Conservation (phyloP, 1,140 invertebrate genomes). For the Archivesica marissinica region DNA sequence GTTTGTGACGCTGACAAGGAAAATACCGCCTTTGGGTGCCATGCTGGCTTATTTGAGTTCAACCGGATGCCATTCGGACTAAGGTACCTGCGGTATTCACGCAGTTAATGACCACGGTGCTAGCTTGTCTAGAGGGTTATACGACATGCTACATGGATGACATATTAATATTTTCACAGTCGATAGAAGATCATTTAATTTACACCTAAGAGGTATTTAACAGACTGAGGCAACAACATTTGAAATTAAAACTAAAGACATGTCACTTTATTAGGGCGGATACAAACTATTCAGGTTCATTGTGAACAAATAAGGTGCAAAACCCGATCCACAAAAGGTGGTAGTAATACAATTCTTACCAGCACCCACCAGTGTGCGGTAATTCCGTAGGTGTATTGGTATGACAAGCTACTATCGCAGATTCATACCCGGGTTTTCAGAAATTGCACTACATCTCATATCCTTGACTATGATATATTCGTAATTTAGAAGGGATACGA, state of each 20-base stretch:
- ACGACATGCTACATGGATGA: neutral
- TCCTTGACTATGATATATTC: neutral
- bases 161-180: too few species aligned
- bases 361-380: neutral
- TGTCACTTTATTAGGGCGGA: neutral
- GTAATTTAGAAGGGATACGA: neutral
- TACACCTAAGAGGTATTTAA: neutral
- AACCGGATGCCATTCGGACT: too few species aligned
- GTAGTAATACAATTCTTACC: neutral
- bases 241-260: neutral
- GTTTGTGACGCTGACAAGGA: neutral
- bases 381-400: neutral
- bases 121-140: neutral
- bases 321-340: neutral
- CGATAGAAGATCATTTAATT: neutral
- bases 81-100: neutral
- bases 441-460: neutral
- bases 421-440: neutral
- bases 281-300: neutral
- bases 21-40: too few species aligned
- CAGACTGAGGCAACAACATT: neutral
- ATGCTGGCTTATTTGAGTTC: too few species aligned
- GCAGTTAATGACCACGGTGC: neutral
- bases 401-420: neutral
- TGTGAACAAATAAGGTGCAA: neutral